phyloP scores from a whole-genome alignment of 2,888 invertebrate species.

The Calliscelio sp. region DNA sequence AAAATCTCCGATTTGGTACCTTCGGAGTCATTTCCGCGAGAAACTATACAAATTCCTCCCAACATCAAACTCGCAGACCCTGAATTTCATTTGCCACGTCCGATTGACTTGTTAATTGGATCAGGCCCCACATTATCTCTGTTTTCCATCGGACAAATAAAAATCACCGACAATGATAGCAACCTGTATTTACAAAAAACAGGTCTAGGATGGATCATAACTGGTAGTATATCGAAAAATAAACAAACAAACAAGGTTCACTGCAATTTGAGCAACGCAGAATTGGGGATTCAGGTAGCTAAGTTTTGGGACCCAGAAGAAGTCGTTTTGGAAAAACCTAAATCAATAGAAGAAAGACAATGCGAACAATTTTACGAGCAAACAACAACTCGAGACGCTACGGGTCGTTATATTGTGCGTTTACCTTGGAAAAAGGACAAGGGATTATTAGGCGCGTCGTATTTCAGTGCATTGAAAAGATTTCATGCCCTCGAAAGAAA shows the following conservation, averaged over 20 bases:
- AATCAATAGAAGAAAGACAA: not conserved
- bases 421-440: not conserved
- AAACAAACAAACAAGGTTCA: not conserved
- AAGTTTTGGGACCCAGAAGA: not conserved
- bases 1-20: slow-evolving; percentile 2
- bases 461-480: too few species aligned
- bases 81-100: slow-evolving; percentile 55
- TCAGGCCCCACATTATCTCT: slow-evolving; percentile 54
- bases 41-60: slow-evolving; percentile 54
- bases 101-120: slow-evolving; percentile 59
- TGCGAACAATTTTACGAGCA: not conserved
- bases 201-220: slow-evolving; percentile 62
- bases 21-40: slow-evolving; percentile 19
- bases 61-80: slow-evolving; percentile 66
- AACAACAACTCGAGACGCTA: not conserved
- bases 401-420: not conserved
- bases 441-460: too few species aligned
- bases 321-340: not conserved
- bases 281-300: not conserved
- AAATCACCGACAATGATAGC: slow-evolving; percentile 38
- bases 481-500: too few species aligned
- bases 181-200: slow-evolving; percentile 71
- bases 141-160: slow-evolving; percentile 66
- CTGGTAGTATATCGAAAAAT: not conserved
- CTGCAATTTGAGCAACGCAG: too few species aligned